Conservation (phyloP, 2,113 vertebrate genomes). For the Plectropomus leopardus region DNA sequence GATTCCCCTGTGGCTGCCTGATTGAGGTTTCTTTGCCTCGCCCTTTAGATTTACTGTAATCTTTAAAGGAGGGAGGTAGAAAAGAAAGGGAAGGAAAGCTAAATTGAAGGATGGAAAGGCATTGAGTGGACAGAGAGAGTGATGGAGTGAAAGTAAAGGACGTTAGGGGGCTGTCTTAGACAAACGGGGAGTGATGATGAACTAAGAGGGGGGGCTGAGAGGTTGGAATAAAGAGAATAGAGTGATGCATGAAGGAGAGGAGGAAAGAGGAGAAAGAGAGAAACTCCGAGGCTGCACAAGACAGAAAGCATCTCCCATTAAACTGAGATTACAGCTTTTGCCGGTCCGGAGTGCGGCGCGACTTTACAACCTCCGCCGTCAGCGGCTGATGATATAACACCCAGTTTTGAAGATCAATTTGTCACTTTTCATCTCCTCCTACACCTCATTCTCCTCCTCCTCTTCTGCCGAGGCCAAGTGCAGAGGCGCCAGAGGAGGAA, state of each 20-base stretch:
- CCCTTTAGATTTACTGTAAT: slow-evolving; percentile 67
- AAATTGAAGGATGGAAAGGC: slow-evolving; percentile 17
- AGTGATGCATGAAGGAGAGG: background rate
- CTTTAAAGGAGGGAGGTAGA: background rate
- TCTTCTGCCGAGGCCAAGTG: slow-evolving; percentile 5
- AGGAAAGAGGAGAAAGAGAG: background rate
- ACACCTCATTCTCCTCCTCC: slow-evolving; percentile 61
- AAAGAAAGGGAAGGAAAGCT: slow-evolving; percentile 1
- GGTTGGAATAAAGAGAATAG: background rate
- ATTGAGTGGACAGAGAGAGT: slow-evolving; percentile 2
- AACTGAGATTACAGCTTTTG: slow-evolving; percentile 55
- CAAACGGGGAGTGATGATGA: background rate
- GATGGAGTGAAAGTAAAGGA: slow-evolving; percentile 13
- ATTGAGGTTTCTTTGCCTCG: slow-evolving; percentile 59
- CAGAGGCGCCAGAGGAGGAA: slow-evolving; percentile 17
- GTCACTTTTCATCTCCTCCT: slow-evolving; percentile 76
- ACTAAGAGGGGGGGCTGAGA: background rate
- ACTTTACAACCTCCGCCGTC: slow-evolving; percentile 61
- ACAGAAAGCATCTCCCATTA: slow-evolving; percentile 65
- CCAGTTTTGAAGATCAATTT: slow-evolving; percentile 76
- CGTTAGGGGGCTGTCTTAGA: background rate
- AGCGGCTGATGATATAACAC: slow-evolving; percentile 71
- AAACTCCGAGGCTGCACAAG: background rate
- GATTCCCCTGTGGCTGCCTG: slow-evolving; percentile 44
- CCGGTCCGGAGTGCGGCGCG: slow-evolving; percentile 32